These are phyloP conservation scores for Phoebastria nigripes DNA, from an alignment of 2,797 vertebrate genomes.

Conservation along the genomic window DNA sequence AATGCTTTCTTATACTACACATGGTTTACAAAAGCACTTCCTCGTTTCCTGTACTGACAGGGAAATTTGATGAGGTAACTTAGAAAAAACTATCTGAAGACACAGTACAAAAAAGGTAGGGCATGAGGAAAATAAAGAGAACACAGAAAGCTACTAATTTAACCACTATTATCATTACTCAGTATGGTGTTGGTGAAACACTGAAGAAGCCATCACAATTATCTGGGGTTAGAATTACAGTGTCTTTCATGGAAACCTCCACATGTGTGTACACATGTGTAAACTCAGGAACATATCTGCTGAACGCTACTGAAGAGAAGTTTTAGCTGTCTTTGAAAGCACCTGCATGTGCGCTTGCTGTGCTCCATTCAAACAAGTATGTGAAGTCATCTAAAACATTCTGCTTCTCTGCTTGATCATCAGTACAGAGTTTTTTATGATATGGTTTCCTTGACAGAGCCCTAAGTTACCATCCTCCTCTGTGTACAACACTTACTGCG, in stretches of 20 bases:
- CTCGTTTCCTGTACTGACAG: neutral
- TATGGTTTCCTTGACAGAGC: fast-evolving
- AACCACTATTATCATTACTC: neutral
- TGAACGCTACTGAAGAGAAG: neutral
- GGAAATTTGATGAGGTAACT: neutral
- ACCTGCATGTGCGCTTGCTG: neutral
- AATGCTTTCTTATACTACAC: neutral
- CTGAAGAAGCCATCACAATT: neutral
- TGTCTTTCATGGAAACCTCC: neutral
- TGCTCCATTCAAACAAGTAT: neutral
- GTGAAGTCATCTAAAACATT: neutral
- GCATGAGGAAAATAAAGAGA: neutral
- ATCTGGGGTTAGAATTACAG: neutral
- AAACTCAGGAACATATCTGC: neutral
- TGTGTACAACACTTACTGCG: neutral
- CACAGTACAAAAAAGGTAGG: neutral
- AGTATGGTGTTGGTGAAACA: neutral
- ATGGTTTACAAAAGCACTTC: neutral
- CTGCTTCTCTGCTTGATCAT: neutral
- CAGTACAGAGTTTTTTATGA: neutral
- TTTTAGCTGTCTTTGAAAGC: neutral
- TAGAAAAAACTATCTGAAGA: neutral
- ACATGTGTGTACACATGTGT: neutral
- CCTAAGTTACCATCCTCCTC: neutral
- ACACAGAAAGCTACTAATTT: neutral